A percentile compares a stretch with the other conserved stretches of the same genome.
phyloP scores from a whole-genome alignment of 2,113 vertebrate species.

The Mus pahari region DNA sequence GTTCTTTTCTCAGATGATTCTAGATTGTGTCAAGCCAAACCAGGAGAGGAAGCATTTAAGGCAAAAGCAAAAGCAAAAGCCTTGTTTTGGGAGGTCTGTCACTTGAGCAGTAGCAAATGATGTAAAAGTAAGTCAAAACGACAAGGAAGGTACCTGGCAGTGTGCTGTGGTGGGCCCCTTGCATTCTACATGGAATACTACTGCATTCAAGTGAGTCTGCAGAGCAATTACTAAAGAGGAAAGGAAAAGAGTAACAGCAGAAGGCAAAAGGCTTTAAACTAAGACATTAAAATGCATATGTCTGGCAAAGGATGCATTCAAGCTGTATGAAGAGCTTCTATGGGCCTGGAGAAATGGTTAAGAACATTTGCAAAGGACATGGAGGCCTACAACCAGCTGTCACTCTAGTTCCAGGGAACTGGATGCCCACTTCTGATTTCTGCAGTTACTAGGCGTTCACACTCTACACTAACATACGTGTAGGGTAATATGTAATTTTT shows the following conservation, averaged over 20 bases:
- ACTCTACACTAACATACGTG: neutral
- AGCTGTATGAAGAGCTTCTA: neutral
- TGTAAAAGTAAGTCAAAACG: neutral
- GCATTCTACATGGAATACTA: neutral
- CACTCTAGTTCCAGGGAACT: neutral
- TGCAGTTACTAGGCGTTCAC: neutral
- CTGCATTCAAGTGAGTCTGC: neutral
- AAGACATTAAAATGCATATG: neutral
- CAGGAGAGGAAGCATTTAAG: slow-evolving; percentile 11
- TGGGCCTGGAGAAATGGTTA: neutral
- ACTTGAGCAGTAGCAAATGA: neutral
- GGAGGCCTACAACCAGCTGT: neutral
- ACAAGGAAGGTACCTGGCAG: neutral
- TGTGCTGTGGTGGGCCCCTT: neutral
- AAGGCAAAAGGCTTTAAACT: neutral
- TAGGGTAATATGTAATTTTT: neutral
- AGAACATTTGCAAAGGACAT: neutral
- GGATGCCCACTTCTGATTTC: neutral
- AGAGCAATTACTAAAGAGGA: neutral
- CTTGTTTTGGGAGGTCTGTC: neutral
- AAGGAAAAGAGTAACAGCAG: neutral
- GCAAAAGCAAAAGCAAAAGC: neutral
- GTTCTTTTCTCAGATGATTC: neutral
- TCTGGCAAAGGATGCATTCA: neutral
- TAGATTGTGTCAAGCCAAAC: neutral